Percentiles rank a stretch among this genome's conserved stretches.
phyloP scores from a whole-genome alignment of 2,797 vertebrate genomes.

The Mormyrops boulengeri region DNA sequence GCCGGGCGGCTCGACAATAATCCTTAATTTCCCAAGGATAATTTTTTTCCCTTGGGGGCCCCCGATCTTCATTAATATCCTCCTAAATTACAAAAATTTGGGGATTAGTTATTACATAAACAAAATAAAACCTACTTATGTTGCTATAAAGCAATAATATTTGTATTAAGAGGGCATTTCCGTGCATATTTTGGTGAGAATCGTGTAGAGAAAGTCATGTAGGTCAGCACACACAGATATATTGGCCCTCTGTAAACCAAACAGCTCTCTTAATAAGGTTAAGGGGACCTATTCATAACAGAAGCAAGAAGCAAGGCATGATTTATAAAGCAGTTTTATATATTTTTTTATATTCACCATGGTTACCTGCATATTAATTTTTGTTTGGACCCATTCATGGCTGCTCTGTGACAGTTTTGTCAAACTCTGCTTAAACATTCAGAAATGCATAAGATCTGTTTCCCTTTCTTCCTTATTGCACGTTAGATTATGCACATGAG shows the following conservation, averaged over 20 bases:
- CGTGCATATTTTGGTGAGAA: neutral
- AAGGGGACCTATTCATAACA: neutral
- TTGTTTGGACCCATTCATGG: neutral
- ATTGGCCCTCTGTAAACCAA: neutral
- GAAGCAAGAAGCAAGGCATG: neutral
- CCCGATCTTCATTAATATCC: neutral
- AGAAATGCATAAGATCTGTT: neutral
- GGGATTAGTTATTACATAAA: neutral
- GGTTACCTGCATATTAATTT: neutral
- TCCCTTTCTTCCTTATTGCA: neutral
- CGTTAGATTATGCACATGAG: neutral
- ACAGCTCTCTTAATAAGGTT: neutral
- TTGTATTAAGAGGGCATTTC: neutral
- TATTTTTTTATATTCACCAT: neutral
- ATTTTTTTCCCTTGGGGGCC: neutral
- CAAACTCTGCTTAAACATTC: neutral
- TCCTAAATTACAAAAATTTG: neutral
- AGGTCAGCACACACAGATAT: neutral
- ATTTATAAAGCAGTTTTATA: neutral
- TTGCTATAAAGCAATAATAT: neutral
- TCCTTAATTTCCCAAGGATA: neutral
- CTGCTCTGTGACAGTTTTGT: neutral
- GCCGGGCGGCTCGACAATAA: neutral
- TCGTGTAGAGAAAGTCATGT: neutral
- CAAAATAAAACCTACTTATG: neutral